A percentile compares a stretch with the other conserved stretches of the same genome.
phyloP scores from a whole-genome alignment of 2,888 invertebrate species.

The Apodemia hepburni region DNA sequence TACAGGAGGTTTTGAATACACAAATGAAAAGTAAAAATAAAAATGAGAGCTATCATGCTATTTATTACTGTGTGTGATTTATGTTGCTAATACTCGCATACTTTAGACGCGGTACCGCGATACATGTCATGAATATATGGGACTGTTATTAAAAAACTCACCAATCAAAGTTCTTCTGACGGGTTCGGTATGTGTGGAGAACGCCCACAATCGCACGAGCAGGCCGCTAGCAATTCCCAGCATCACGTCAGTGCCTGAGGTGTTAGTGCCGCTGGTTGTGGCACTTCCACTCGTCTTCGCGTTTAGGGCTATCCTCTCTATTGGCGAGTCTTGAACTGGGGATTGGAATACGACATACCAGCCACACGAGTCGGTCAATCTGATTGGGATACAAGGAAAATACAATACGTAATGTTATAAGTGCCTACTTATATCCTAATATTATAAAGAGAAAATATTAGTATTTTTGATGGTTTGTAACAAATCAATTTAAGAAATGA shows the following conservation, averaged over 20 bases:
- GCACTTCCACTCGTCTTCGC: conserved; percentile 75
- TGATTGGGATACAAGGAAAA: conserved; percentile 30
- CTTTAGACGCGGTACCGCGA: no score
- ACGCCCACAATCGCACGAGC: conserved; percentile 69
- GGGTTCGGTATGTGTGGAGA: conserved; percentile 73
- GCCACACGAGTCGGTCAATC: conserved; percentile 97
- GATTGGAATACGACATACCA: conserved; percentile 98
- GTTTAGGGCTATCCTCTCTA: conserved; percentile 96
- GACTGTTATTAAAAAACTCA: conserved; percentile 34
- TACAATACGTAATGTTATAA: no score
- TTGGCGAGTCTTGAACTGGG: conserved; percentile 92
- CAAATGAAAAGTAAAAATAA: no score
- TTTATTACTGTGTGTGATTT: no score
- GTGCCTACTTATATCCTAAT: no score
- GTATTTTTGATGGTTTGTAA: no score
- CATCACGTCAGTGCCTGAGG: conserved; percentile 70
- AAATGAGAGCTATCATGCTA: no score
- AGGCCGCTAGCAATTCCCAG: conserved; percentile 70
- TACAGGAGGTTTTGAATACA: no score
- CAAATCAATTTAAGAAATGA: no score
- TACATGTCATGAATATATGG: neutral
- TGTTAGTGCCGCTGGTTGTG: conserved; percentile 53
- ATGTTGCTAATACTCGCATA: no score
- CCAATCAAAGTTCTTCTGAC: conserved; percentile 70
- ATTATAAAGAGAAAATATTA: no score